These are phyloP conservation scores for Orius laevigatus DNA, from an alignment of 1,140 invertebrate species.

Conservation along the genomic window DNA sequence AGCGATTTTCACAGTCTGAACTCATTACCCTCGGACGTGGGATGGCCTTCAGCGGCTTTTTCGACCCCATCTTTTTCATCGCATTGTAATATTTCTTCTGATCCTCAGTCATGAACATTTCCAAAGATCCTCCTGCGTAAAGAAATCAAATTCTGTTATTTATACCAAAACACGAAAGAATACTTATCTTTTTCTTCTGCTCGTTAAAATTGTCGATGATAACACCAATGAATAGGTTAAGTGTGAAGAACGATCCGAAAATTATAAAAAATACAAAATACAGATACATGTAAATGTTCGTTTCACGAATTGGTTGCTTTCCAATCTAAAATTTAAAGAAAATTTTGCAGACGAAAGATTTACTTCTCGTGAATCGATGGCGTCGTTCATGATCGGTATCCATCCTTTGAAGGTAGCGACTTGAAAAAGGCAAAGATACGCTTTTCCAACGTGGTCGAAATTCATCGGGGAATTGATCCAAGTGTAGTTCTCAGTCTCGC, in stretches of 20 bases:
- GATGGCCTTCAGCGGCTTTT: conserved; percentile 94
- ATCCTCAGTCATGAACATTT: conserved; percentile 99
- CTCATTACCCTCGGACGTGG: conserved; percentile 75
- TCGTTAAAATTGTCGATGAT: conserved; percentile 99
- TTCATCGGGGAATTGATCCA: conserved; percentile 97
- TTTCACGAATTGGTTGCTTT: conserved; percentile 83
- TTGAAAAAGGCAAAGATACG: conserved; percentile 94
- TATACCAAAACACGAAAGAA: conserved; percentile 13
- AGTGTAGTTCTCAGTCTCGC: conserved; percentile 71
- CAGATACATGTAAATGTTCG: conserved; percentile 91
- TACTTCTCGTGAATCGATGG: conserved; percentile 87
- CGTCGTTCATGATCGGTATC: conserved; percentile 95
- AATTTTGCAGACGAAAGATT: conserved; percentile 9
- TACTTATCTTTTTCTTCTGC: conserved; percentile 87
- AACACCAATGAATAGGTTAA: conserved; percentile 95
- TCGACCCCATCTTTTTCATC: conserved; percentile 99
- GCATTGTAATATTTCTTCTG: conserved; percentile 99
- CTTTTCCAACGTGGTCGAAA: conserved; percentile 95
- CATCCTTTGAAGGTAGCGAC: conserved; percentile 93
- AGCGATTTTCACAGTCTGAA: too few relatives aligned
- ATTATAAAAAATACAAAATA: conserved; percentile 98
- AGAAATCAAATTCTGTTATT: conserved; percentile 17
- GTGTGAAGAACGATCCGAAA: conserved; percentile 92
- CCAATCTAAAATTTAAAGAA: conserved; percentile 42
- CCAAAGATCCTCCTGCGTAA: conserved; percentile 82